phyloP scores from a whole-genome alignment of 2,113 vertebrate genomes.

The Malurus alboscapulatus region DNA sequence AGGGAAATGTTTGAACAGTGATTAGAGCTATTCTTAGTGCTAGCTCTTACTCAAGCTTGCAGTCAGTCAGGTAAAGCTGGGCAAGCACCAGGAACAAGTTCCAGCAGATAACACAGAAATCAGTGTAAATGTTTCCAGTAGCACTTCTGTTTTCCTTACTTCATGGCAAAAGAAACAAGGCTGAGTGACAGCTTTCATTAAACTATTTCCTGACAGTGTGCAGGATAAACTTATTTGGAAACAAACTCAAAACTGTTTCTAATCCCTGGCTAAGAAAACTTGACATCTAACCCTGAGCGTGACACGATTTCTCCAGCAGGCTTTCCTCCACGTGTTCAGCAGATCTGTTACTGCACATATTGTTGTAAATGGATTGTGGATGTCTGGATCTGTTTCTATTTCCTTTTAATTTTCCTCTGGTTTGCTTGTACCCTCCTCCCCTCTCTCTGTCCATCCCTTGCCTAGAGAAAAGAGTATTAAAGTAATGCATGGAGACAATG shows the following conservation, averaged over 20 bases:
- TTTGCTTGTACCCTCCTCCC: background rate
- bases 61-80: background rate
- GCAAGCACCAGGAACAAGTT: background rate
- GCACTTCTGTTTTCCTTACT: background rate
- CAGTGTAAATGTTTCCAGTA: background rate
- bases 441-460: too few relatives aligned
- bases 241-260: background rate
- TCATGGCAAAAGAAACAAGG: background rate
- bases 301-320: background rate
- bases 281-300: background rate
- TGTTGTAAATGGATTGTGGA: background rate
- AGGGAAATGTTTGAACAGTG: background rate
- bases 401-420: background rate
- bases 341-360: background rate
- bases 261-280: background rate
- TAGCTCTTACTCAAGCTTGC: background rate
- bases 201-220: constrained; percentile 9
- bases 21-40: background rate
- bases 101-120: background rate
- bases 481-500: background rate
- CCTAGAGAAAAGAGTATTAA: background rate
- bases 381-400: background rate
- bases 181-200: background rate
- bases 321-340: background rate
- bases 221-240: constrained; percentile 5